Percentiles rank a stretch among this genome's conserved stretches.
phyloP scores from a whole-genome alignment of 2,888 invertebrate genomes.

The Amphimallon solstitiale region DNA sequence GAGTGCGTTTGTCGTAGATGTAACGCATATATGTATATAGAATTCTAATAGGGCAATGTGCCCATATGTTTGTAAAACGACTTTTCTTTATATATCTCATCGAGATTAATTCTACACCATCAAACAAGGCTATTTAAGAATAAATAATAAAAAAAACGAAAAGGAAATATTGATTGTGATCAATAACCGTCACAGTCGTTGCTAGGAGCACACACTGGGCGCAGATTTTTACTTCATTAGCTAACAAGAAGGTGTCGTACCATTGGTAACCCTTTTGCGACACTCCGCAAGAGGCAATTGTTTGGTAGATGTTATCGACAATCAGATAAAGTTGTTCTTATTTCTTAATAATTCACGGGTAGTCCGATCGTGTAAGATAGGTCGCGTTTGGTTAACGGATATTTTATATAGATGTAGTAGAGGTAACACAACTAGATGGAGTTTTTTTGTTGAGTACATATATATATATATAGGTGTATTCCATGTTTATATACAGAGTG shows the following conservation, averaged over 20 bases:
- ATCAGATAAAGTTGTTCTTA: conserved; percentile 31
- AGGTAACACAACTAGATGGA: background rate
- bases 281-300: background rate
- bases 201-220: background rate
- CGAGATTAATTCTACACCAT: too few relatives aligned
- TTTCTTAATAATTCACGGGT: conserved; percentile 31
- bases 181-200: conserved; percentile 7
- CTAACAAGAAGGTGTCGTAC: background rate
- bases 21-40: too few relatives aligned
- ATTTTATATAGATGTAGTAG: background rate
- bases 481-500: too few relatives aligned
- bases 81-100: too few relatives aligned
- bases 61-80: too few relatives aligned
- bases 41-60: too few relatives aligned
- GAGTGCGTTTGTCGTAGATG: too few relatives aligned
- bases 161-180: conserved; percentile 5
- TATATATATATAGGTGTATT: too few relatives aligned
- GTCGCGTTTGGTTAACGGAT: conserved; percentile 13
- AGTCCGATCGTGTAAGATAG: conserved; percentile 30
- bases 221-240: background rate
- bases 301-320: conserved; percentile 25
- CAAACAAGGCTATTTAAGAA: too few relatives aligned
- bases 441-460: background rate
- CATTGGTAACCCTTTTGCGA: background rate
- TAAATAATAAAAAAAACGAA: background rate